phyloP scores from a whole-genome alignment of 2,888 invertebrate species.

The Agrochola lychnidis region DNA sequence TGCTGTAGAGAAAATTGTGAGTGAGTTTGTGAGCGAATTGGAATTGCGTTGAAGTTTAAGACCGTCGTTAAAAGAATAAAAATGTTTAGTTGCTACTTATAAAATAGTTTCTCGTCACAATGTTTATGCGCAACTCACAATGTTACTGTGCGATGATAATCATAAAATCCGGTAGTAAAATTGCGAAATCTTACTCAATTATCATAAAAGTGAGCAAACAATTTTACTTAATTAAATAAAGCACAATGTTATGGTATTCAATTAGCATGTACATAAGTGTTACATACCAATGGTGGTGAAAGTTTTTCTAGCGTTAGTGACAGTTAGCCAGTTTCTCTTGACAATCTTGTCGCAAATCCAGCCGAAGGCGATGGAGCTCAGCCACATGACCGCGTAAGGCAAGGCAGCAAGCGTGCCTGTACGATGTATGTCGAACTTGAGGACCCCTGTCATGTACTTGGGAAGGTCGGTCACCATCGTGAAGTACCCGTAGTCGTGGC shows the following conservation, averaged over 20 bases:
- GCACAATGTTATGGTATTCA: conserved; percentile 50
- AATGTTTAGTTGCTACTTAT: not conserved
- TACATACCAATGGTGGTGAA: conserved; percentile 92
- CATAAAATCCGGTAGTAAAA: conserved; percentile 31
- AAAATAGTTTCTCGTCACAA: conserved; percentile 22
- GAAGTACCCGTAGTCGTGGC: conserved; percentile 94
- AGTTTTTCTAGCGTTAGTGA: conserved; percentile 91
- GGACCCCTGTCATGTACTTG: conserved; percentile 92
- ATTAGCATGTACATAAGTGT: conserved; percentile 60
- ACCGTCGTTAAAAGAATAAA: not conserved
- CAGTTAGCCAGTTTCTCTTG: conserved; percentile 89
- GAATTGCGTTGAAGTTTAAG: not conserved
- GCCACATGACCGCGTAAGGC: conserved; percentile 93
- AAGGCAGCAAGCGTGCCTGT: conserved; percentile 92
- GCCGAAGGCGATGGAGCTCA: conserved; percentile 92
- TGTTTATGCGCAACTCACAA: conserved; percentile 2
- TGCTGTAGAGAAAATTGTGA: conserved; percentile 80
- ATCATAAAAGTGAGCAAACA: conserved; percentile 55
- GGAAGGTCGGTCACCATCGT: conserved; percentile 94
- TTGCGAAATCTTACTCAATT: conserved; percentile 33
- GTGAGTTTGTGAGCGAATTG: conserved; percentile 1
- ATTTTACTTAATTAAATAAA: conserved; percentile 60
- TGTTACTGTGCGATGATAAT: conserved; percentile 11
- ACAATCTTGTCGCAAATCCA: conserved; percentile 93
- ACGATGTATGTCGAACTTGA: conserved; percentile 92